Conservation (phyloP, 2,888 invertebrate species). For the Rhingia rostrata region DNA sequence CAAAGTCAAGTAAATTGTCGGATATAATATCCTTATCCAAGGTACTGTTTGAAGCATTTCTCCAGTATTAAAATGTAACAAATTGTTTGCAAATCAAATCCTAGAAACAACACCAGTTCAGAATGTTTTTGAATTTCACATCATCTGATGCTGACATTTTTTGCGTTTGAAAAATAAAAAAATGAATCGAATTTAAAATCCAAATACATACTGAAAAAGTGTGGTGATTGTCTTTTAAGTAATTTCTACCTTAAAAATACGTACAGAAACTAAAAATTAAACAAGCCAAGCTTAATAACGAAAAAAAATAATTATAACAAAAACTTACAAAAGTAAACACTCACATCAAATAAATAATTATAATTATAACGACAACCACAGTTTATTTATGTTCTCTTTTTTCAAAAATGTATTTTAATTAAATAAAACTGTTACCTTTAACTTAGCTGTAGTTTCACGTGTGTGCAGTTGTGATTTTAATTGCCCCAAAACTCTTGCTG, state of each 20-base stretch:
- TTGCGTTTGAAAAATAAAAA: too few relatives aligned
- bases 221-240: neutral
- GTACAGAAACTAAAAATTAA: conserved; percentile 29
- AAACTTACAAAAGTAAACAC: conserved; percentile 45
- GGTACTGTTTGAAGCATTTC: too few relatives aligned
- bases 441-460: conserved; percentile 83
- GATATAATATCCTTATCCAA: too few relatives aligned
- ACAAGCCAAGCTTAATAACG: conserved; percentile 63
- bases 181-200: too few relatives aligned
- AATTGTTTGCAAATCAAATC: too few relatives aligned
- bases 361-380: conserved; percentile 28
- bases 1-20: too few relatives aligned
- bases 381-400: conserved; percentile 22
- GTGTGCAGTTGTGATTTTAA: conserved; percentile 84
- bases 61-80: too few relatives aligned
- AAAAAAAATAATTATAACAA: conserved; percentile 30
- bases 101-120: too few relatives aligned
- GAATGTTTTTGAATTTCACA: too few relatives aligned
- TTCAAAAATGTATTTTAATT: conserved; percentile 9
- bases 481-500: conserved; percentile 85
- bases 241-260: neutral
- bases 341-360: conserved; percentile 35
- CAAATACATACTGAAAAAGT: neutral
- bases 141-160: too few relatives aligned
- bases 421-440: conserved; percentile 81